Conservation (phyloP, 2,888 invertebrate genomes). For the Thysanoteuthis rhombus region DNA sequence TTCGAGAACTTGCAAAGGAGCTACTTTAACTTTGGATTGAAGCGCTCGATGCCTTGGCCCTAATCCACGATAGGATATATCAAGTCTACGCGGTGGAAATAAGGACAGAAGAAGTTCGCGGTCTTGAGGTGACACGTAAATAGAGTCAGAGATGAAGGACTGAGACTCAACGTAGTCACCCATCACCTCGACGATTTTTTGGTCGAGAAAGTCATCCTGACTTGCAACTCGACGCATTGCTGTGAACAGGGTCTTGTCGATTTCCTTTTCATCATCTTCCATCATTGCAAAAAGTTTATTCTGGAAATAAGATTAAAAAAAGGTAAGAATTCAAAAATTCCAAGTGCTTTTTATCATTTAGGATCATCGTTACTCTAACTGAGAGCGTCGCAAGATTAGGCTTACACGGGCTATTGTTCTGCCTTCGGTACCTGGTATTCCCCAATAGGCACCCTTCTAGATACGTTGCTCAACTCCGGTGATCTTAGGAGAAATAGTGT, state of each 20-base stretch:
- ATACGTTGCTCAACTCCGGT: too few species aligned
- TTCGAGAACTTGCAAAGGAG: neutral
- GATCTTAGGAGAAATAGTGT: too few species aligned
- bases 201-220: neutral
- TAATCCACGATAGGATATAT: neutral
- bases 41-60: neutral
- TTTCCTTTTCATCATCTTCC: neutral
- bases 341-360: too few species aligned
- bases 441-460: too few species aligned
- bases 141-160: neutral
- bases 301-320: neutral
- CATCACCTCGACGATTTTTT: neutral
- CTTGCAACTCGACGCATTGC: neutral
- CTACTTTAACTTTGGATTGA: neutral
- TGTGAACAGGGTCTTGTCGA: neutral
- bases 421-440: too few species aligned
- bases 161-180: neutral
- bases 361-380: too few species aligned
- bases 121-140: neutral
- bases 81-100: neutral
- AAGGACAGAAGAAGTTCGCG: neutral
- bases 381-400: too few species aligned
- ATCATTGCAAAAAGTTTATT: neutral
- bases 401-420: too few species aligned
- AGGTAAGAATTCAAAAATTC: too few species aligned